Base-by-base conservation (phyloP, 2,113 vertebrate genomes). In the Cathartes aura region DNA sequence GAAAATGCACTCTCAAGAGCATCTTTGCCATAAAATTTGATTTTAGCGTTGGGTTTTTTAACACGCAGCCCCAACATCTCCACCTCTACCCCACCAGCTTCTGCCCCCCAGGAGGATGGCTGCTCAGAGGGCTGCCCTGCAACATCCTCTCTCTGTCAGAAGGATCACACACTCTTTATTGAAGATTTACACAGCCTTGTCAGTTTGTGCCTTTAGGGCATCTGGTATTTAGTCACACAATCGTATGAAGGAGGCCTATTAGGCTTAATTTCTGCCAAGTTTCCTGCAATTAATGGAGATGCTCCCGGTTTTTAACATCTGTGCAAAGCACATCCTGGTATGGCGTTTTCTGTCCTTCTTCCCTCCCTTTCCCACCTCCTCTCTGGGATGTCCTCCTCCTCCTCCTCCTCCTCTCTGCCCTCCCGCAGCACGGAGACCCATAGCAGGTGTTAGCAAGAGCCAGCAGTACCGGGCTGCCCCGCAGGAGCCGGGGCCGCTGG, bases 191-290 rank as follows among this genome's bases (percentile, higher is more conserved):
- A 93, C 82, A 87, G 60, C 76, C 80, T 87, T 94, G 85, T 90
- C 95, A 97, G 95, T 82, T 95, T 87, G 86, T 93, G 88, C 88
- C 96, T 96, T 70, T 52, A 89, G 89, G 94, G 92, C 89, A 96
- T 87, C 89, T 94, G 94, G 68, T 95, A 82, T 90, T 96, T 96
- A 95, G 94, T 95, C 92, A 95, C 89, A 97, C 80, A 89, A 5
- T 72, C 30, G 0, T 58, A 75, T 12, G 47, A 92, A 68, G 92
- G 82, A 94, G 80, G 59, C 64, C 90, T 82, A 93, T 90, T 91
- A 95, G 82, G 52, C 80, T 89, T 82, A 38, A 91, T 52, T 94
- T 95, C 94, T 95, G 94, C 94, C 92, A 97, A 89, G 60, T 92
- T 93, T 87, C 42, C 64, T 2, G 23, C 89, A 92, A 87, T 95